A percentile compares a stretch with the other conserved stretches of the same genome.
phyloP scores from a whole-genome alignment of 2,113 vertebrate species.

The Ranitomeya variabilis region DNA sequence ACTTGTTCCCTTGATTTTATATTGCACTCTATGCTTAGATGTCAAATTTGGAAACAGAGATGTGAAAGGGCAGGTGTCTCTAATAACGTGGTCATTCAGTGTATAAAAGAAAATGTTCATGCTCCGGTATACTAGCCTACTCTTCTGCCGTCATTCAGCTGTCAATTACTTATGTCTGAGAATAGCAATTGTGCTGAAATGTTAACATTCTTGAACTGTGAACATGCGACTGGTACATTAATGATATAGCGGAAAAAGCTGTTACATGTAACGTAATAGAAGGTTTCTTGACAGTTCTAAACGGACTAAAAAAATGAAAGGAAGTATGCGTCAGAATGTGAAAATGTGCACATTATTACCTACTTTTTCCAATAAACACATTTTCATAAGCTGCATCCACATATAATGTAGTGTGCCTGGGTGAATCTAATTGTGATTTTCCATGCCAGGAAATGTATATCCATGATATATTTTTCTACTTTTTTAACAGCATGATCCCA shows the following conservation, averaged over 20 bases:
- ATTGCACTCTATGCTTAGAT: too few relatives aligned
- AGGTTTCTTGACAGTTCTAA: neutral
- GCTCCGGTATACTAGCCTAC: neutral
- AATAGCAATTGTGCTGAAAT: neutral
- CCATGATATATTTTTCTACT: neutral
- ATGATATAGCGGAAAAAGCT: neutral
- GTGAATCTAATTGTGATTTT: neutral
- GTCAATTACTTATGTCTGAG: neutral
- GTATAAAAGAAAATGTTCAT: neutral
- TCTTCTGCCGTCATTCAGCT: neutral
- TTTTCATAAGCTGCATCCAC: neutral
- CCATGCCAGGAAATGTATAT: neutral
- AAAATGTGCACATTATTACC: neutral
- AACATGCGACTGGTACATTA: neutral
- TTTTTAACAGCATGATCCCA: conserved; percentile 4
- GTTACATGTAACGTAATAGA: neutral
- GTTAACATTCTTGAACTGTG: neutral
- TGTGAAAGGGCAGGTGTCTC: too few relatives aligned
- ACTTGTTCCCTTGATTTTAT: too few relatives aligned
- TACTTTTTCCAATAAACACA: neutral
- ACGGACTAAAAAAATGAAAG: neutral
- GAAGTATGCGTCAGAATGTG: neutral
- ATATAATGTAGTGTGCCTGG: neutral
- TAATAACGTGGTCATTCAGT: too few relatives aligned
- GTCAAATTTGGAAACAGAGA: too few relatives aligned